Evolutionary conservation across 2,113 vertebrate genomes (phyloP).

Genomic region (Myxocyprinus asiaticus): DNA sequence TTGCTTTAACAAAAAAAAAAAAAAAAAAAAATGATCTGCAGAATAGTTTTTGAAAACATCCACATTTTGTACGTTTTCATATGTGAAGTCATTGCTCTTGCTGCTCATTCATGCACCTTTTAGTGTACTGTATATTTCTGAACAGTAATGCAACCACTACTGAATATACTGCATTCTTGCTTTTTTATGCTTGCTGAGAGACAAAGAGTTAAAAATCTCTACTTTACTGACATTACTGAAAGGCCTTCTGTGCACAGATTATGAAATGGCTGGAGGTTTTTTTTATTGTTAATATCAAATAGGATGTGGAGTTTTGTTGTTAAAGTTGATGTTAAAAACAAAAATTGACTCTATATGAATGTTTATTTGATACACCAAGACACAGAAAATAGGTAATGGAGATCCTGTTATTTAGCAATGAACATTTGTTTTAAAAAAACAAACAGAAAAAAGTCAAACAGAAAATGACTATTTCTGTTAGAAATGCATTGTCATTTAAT

Average conservation of each 20-base stretch:
- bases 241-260: too few species aligned
- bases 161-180: slow-evolving; percentile 80
- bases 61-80: slow-evolving; percentile 87
- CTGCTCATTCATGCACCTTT: slow-evolving; percentile 97
- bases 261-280: too few species aligned
- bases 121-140: slow-evolving; percentile 90
- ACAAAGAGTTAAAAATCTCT: slow-evolving; percentile 45
- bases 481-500: slow-evolving; percentile 66
- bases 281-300: too few species aligned
- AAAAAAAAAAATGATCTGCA: slow-evolving; percentile 84
- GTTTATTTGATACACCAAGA: slow-evolving; percentile 91
- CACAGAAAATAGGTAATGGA: slow-evolving; percentile 87
- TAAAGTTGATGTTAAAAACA: background rate
- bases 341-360: slow-evolving; percentile 73
- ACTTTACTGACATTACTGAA: too few species aligned
- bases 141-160: slow-evolving; percentile 89
- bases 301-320: too few species aligned
- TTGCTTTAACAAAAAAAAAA: slow-evolving; percentile 81
- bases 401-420: slow-evolving; percentile 76
- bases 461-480: slow-evolving; percentile 53
- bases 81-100: slow-evolving; percentile 94
- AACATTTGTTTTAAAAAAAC: background rate
- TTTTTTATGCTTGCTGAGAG: slow-evolving; percentile 88
- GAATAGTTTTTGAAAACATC: slow-evolving; percentile 94
- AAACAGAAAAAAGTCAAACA: slow-evolving; percentile 51